Evolutionary conservation across 2,797 vertebrate genomes (phyloP).

Genomic region (Apodemus agrarius): DNA sequence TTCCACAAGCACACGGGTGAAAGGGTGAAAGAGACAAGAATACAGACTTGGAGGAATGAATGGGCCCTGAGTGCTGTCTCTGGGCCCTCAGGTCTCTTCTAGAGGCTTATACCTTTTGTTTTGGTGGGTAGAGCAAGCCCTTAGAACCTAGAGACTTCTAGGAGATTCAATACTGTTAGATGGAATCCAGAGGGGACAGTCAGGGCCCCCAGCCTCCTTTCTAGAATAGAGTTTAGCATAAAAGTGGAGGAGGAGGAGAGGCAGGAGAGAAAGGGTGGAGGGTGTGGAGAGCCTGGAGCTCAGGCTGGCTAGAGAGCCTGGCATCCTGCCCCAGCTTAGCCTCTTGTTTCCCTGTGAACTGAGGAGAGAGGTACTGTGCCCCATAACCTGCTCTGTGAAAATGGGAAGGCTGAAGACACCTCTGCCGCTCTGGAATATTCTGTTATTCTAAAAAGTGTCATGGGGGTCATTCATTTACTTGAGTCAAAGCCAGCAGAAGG

Average conservation of each 20-base stretch:
- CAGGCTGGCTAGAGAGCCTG: neutral
- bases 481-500: conserved; percentile 4
- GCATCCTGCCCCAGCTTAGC: neutral
- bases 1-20: neutral
- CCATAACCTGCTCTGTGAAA: neutral
- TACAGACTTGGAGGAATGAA: neutral
- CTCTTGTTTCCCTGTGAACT: neutral
- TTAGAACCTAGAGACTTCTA: neutral
- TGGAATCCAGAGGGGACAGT: neutral
- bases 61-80: neutral
- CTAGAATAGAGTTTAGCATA: neutral
- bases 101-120: neutral
- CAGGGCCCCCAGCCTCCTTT: neutral
- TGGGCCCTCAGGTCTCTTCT: neutral
- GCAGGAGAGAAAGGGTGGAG: neutral
- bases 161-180: neutral
- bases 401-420: neutral
- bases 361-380: neutral
- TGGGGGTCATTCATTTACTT: neutral
- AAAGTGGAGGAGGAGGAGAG: neutral
- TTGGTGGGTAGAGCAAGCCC: neutral
- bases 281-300: neutral
- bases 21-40: neutral
- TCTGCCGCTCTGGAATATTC: neutral
- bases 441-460: neutral